phyloP scores from a whole-genome alignment of 1,140 invertebrate species.

The Cydia amplana region DNA sequence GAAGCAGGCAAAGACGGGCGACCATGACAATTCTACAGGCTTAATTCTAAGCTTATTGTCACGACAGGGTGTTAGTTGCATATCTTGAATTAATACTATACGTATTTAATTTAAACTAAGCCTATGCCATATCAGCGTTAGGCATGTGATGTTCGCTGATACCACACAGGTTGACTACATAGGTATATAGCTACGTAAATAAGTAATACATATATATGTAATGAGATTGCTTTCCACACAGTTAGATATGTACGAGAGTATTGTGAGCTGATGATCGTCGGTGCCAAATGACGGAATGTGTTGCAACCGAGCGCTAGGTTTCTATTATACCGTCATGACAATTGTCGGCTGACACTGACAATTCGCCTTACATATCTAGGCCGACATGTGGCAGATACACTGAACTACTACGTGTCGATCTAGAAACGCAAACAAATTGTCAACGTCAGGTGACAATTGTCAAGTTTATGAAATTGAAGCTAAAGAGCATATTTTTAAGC shows the following conservation, averaged over 20 bases:
- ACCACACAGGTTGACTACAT: neutral
- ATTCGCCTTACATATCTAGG: neutral
- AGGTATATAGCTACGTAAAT: constrained; percentile 41
- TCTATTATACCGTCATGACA: neutral
- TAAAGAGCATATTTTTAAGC: neutral
- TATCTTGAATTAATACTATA: constrained; percentile 63
- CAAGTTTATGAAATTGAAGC: neutral
- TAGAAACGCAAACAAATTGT: too few relatives aligned
- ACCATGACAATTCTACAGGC: constrained; percentile 55
- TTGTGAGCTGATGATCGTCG: constrained; percentile 49
- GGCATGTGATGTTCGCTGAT: constrained; percentile 27
- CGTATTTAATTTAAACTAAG: constrained; percentile 42
- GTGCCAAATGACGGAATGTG: constrained; percentile 46
- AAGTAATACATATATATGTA: constrained; percentile 44
- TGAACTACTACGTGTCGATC: neutral
- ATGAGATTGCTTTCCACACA: constrained; percentile 69
- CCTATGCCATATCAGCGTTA: constrained; percentile 33
- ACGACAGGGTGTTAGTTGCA: constrained; percentile 70
- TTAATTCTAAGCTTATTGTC: constrained; percentile 73
- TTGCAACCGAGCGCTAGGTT: constrained; percentile 13
- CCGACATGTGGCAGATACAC: neutral
- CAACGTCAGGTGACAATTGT: neutral
- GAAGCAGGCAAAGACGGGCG: constrained; percentile 60
- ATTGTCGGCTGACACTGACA: neutral
- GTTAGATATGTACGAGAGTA: constrained; percentile 67